Conservation (phyloP, 2,888 invertebrate genomes). For the Copidosoma aretas region DNA sequence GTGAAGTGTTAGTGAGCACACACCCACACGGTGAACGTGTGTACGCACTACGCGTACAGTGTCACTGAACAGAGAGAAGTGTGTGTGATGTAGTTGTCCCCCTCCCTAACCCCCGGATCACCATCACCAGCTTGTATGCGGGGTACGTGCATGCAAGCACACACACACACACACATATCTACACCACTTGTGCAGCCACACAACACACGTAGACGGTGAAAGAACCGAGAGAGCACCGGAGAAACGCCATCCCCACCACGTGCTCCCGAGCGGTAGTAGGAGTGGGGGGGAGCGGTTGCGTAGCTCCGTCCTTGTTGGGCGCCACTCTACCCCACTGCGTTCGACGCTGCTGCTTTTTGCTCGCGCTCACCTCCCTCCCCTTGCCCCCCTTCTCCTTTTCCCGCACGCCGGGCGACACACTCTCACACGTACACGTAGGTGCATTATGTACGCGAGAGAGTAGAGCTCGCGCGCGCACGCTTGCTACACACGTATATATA, state of each 20-base stretch:
- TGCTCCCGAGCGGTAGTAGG: not conserved
- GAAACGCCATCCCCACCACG: conserved; percentile 14
- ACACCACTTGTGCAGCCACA: no score
- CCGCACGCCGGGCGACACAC: conserved; percentile 28
- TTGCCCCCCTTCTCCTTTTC: conserved; percentile 29
- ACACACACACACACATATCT: no score
- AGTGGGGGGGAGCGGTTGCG: not conserved
- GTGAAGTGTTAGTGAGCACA: no score
- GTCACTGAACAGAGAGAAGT: no score
- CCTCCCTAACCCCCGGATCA: no score
- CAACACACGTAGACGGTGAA: not conserved
- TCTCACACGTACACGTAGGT: conserved; percentile 29
- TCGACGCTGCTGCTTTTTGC: conserved; percentile 25
- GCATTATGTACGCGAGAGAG: conserved; percentile 4
- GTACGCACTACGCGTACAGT: no score
- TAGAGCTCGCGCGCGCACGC: conserved; percentile 44
- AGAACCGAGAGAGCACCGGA: conserved; percentile 2
- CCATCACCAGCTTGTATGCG: no score
- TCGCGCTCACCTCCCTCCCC: conserved; percentile 37
- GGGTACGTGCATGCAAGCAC: not conserved
- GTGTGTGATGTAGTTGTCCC: no score
- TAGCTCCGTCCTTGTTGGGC: conserved; percentile 21
- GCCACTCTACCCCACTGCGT: conserved; percentile 28
- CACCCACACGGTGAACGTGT: no score
- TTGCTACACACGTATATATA: conserved; percentile 40